Percentiles rank a stretch among this genome's conserved stretches.
Conservation (phyloP, 2,113 vertebrate species). For the Pipa parva region DNA sequence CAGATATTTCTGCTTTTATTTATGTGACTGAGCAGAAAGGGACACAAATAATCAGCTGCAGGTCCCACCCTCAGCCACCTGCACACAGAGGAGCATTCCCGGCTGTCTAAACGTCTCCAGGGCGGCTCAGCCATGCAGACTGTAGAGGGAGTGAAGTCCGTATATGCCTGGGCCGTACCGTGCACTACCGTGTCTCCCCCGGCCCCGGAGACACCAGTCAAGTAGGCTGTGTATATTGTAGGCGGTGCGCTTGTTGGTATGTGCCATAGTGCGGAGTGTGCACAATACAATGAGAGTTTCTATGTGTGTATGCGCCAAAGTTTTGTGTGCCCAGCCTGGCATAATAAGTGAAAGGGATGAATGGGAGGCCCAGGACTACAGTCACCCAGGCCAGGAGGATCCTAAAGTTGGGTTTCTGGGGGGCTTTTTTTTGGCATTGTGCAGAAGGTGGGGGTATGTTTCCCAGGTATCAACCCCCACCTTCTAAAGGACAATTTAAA, state of each 20-base stretch:
- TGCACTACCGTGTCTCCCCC: background rate
- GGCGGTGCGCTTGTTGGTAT: background rate
- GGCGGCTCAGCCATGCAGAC: background rate
- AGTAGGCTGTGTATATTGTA: background rate
- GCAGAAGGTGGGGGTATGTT: constrained; percentile 17
- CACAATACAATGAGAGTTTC: background rate
- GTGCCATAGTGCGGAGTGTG: background rate
- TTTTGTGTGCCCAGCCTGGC: background rate
- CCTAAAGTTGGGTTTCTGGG: constrained; percentile 44
- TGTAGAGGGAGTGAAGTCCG: background rate
- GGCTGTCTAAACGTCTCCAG: background rate
- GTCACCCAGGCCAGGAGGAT: constrained; percentile 44
- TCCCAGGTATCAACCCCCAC: constrained; percentile 16
- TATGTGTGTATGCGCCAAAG: background rate
- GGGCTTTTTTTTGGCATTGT: constrained; percentile 41
- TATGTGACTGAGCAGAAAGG: constrained; percentile 3
- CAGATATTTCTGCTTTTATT: background rate
- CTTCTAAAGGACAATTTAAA: background rate
- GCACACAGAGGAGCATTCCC: constrained; percentile 9
- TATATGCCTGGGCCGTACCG: background rate
- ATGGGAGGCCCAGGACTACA: constrained; percentile 41
- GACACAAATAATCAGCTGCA: constrained; percentile 32
- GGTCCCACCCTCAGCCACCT: constrained; percentile 25
- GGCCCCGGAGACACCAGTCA: background rate
- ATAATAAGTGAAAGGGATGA: background rate